Evolutionary conservation across 2,113 vertebrate species (phyloP), one percentile per base, ranked within the genome.

Genomic region (Acanthisitta chloris): DNA sequence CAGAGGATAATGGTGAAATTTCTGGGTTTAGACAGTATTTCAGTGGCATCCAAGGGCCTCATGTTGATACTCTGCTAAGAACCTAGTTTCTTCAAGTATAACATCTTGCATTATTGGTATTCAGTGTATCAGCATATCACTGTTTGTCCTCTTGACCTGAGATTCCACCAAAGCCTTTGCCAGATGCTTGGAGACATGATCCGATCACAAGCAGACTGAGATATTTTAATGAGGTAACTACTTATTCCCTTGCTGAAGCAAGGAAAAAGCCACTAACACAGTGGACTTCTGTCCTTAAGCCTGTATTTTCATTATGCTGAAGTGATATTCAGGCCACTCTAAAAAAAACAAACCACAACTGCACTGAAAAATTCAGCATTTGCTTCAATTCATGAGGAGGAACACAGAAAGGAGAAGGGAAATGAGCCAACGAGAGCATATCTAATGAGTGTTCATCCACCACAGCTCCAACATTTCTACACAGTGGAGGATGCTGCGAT

Each of bases 111-210:
- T 61, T 77, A 55, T 29, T 88, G 31, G 20, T 55, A 71, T 58
- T 88, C 54, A 52, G 36, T 31, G 0, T 20, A 74, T 65, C 54
- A 36, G 29, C 13, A 9, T 25, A 51, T 23, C 34, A 34, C 14
- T 40, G 36, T 9, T 79, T 61, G 62, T 84, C 46, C 86, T 78
- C 23, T 46, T 81, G 61, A 83, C 67, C 57, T 5, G 16, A 92
- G 73, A 86, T 67, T 83, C 90, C 85, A 78, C n/a, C 49, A 82
- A 82, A 92, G 85, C 58, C 43, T 17, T 81, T 51, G 71, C 67
- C 92, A 93, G 90, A 74, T 90, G 81, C 82, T 92, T 62, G 36
- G 58, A 81, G 88, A 70, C 72, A 78, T 82, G 58, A 90, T 43
- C 85, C 0, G 2, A 73, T 86, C 90, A 83, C 66, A 85, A 84